Percentiles rank a stretch among this genome's conserved stretches.
These are phyloP conservation scores for Lasioglossum vierecki DNA, from an alignment of 2,888 invertebrate genomes.

Conservation along the genomic window DNA sequence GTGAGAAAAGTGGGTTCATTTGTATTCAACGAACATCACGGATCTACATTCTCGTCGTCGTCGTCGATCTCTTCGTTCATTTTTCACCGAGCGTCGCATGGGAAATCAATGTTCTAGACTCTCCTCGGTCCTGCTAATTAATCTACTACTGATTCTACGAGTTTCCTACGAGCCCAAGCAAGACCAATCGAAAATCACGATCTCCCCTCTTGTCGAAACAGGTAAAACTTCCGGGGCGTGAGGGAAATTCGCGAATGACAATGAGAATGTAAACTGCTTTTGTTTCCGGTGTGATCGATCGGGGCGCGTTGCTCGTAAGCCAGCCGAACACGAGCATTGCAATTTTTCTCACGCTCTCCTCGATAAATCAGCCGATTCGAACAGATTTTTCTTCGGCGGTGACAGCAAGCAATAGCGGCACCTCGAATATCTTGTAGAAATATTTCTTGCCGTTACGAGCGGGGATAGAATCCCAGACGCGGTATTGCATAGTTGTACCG, in stretches of 20 bases:
- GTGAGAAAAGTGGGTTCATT: constrained; percentile 43
- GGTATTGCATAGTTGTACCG: too few relatives aligned
- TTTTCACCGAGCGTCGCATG: constrained; percentile 21
- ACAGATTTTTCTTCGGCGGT: constrained; percentile 27
- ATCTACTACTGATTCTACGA: not conserved
- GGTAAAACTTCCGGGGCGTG: not conserved
- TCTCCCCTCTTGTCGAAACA: not conserved
- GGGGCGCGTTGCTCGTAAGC: constrained; percentile 54
- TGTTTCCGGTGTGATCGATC: constrained; percentile 53
- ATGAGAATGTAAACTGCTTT: constrained; percentile 64
- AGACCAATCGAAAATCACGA: not conserved
- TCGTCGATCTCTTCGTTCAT: constrained; percentile 26
- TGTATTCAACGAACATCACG: constrained; percentile 31
- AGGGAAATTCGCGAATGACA: constrained; percentile 39
- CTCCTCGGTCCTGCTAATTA: constrained; percentile 17
- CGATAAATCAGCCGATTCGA: constrained; percentile 51
- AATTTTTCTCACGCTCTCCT: constrained; percentile 54
- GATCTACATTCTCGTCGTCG: constrained; percentile 16
- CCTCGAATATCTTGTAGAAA: constrained; percentile 22
- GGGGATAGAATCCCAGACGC: not conserved
- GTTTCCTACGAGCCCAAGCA: not conserved
- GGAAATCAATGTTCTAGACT: constrained; percentile 34
- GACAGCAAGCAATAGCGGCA: constrained; percentile 19
- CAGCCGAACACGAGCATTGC: constrained; percentile 25
- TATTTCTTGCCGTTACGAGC: not conserved